Conservation (phyloP, 2,797 vertebrate species). For the Loriculus beryllinus region DNA sequence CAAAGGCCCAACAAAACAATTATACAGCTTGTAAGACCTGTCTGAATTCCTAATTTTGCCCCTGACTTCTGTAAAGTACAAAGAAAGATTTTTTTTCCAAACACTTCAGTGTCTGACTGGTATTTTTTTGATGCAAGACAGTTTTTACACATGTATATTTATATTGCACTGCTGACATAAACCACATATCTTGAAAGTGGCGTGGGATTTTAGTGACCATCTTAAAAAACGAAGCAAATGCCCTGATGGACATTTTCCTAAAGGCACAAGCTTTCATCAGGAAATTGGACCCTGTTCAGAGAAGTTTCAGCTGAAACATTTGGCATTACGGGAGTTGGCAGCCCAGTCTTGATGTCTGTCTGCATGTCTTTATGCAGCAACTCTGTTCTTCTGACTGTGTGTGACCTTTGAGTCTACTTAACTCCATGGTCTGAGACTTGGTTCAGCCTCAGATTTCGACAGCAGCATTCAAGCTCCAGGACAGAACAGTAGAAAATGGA, state of each 20-base stretch:
- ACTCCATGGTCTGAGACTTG: neutral
- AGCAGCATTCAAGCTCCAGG: neutral
- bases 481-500: neutral
- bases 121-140: neutral
- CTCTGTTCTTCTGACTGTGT: neutral
- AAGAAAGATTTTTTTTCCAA: neutral
- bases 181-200: neutral
- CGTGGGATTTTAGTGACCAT: neutral
- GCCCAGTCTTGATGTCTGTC: neutral
- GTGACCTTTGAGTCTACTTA: neutral
- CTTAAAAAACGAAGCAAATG: neutral
- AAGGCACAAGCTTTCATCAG: neutral
- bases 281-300: neutral
- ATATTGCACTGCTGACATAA: neutral
- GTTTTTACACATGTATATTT: neutral
- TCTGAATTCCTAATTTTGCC: neutral
- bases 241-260: neutral
- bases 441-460: accelerated
- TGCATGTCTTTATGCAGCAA: neutral
- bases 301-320: neutral
- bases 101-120: neutral
- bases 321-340: neutral
- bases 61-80: neutral
- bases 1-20: neutral
- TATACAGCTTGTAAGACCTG: neutral